Evolutionary conservation across 2,888 invertebrate genomes (phyloP).

Genomic region (Amaurobius ferox): DNA sequence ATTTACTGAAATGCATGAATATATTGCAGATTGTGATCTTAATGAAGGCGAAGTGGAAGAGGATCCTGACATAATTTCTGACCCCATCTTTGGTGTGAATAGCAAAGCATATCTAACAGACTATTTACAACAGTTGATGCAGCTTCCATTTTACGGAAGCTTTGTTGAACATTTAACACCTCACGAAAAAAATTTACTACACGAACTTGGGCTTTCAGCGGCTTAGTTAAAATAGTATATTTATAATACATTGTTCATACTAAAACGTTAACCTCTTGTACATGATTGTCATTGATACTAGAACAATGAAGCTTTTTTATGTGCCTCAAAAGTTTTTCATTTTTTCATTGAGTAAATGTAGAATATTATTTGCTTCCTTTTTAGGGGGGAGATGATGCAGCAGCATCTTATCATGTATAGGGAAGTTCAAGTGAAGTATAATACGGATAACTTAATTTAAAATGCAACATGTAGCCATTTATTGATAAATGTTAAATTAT

Average conservation of each 20-base stretch:
- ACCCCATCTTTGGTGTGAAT: conserved; percentile 82
- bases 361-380: too few relatives aligned
- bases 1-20: conserved; percentile 30
- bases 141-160: conserved; percentile 82
- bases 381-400: too few relatives aligned
- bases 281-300: neutral
- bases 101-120: conserved; percentile 83
- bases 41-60: conserved; percentile 78
- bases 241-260: too few relatives aligned
- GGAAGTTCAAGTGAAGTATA: too few relatives aligned
- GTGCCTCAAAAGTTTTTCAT: too few relatives aligned
- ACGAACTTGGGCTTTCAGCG: conserved; percentile 20
- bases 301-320: neutral
- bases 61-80: conserved; percentile 81
- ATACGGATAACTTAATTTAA: too few relatives aligned
- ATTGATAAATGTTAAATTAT: too few relatives aligned
- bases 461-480: too few relatives aligned
- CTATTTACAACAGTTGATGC: conserved; percentile 82
- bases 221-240: neutral
- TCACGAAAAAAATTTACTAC: conserved; percentile 80
- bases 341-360: too few relatives aligned
- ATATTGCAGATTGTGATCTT: conserved; percentile 23
- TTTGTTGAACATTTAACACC: conserved; percentile 82
- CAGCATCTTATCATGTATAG: too few relatives aligned
- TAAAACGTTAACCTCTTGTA: too few relatives aligned